Conservation (phyloP, 2,797 vertebrate species). For the Tragopan temminckii region DNA sequence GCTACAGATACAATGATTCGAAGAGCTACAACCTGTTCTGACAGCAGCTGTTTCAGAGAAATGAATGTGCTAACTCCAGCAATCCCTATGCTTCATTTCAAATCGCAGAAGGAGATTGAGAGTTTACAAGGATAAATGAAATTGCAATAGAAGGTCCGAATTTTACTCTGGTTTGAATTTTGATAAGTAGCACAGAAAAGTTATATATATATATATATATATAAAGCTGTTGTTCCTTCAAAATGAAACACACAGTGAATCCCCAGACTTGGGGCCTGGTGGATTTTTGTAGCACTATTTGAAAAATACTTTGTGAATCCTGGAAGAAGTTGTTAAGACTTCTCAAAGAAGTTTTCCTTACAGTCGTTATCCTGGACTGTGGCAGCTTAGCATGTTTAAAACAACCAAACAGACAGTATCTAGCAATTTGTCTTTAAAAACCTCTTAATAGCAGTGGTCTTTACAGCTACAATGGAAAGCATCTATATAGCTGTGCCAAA, state of each 20-base stretch:
- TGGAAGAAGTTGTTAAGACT: neutral
- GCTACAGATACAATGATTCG: neutral
- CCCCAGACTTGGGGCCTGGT: neutral
- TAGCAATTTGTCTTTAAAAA: neutral
- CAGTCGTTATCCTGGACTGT: neutral
- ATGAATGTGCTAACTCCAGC: neutral
- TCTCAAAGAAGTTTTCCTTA: neutral
- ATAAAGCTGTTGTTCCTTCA: constrained; percentile 17
- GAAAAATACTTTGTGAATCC: neutral
- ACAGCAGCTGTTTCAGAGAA: neutral
- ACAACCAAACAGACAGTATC: neutral
- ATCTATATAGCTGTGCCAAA: neutral
- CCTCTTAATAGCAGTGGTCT: neutral
- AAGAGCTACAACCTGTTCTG: neutral
- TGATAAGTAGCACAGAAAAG: neutral
- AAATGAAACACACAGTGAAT: constrained; percentile 7
- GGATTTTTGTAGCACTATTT: neutral
- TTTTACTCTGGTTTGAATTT: constrained; percentile 10
- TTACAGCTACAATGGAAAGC: neutral
- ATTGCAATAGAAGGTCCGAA: neutral
- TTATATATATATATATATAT: no score
- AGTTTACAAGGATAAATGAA: neutral
- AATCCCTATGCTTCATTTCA: neutral
- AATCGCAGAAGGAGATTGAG: neutral
- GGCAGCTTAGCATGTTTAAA: neutral